Evolutionary conservation across 2,113 vertebrate species (phyloP).

Genomic region (Deroptyus accipitrinus): DNA sequence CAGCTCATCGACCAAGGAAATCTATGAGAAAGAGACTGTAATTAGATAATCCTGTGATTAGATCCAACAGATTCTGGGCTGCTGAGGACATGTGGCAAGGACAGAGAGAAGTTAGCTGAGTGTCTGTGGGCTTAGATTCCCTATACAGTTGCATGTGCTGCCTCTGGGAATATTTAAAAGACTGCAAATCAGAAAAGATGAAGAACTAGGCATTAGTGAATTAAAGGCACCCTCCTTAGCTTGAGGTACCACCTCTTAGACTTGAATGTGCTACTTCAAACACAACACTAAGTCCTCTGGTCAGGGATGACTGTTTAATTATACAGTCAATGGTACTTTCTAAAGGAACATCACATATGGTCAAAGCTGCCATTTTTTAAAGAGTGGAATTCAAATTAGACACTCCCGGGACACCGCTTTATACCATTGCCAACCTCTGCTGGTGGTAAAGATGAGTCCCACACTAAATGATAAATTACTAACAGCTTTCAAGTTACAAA

Average conservation of each 20-base stretch:
- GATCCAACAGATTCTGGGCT: neutral
- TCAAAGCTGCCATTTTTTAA: neutral
- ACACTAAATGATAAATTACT: neutral
- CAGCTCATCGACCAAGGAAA: slow-evolving; percentile 86
- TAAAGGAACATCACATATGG: neutral
- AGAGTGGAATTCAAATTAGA: neutral
- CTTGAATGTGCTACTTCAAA: neutral
- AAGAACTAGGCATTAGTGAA: neutral
- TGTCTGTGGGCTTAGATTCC: neutral
- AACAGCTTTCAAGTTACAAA: neutral
- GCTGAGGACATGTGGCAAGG: neutral
- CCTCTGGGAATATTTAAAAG: neutral
- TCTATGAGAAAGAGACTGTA: slow-evolving; percentile 70
- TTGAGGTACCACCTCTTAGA: neutral
- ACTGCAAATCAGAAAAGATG: neutral
- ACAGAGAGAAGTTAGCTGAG: neutral
- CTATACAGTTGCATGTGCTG: neutral
- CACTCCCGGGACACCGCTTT: neutral
- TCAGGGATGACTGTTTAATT: neutral
- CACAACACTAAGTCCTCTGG: neutral
- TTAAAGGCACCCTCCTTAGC: neutral
- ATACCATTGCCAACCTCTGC: neutral
- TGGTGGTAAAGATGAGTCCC: neutral
- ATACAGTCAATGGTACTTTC: neutral
- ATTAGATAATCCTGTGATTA: neutral